Percentiles rank a stretch among this genome's conserved stretches.
Conservation (phyloP, 2,113 vertebrate species). For the Glareola pratincola region DNA sequence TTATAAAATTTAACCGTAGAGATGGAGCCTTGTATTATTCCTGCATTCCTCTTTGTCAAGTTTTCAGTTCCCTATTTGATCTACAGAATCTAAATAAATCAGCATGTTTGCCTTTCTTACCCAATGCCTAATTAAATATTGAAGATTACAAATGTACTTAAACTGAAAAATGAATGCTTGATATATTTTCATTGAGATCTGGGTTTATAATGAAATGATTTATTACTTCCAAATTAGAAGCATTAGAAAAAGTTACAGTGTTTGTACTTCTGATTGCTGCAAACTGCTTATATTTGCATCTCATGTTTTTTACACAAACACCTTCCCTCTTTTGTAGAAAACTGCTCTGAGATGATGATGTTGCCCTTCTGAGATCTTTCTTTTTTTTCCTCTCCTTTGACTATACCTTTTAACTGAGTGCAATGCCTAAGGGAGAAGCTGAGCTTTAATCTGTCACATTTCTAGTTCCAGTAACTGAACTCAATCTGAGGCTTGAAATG, state of each 20-base stretch:
- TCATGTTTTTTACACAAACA: background rate
- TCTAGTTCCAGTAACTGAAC: background rate
- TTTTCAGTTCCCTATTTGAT: background rate
- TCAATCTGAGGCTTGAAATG: background rate
- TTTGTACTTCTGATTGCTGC: background rate
- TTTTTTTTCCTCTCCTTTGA: background rate
- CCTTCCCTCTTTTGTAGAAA: background rate
- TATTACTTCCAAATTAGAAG: background rate
- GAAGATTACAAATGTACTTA: background rate
- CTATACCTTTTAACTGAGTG: background rate
- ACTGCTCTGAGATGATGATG: background rate
- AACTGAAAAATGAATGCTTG: background rate
- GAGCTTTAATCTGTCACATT: background rate
- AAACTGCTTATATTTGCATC: background rate
- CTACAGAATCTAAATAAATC: background rate
- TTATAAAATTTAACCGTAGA: background rate
- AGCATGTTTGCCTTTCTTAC: rapidly evolving
- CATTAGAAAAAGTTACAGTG: background rate
- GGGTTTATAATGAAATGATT: background rate
- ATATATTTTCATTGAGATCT: background rate
- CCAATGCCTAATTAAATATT: background rate
- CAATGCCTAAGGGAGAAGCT: background rate
- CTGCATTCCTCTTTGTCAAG: background rate
- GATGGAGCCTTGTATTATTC: background rate
- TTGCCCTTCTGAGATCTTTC: background rate